Evolutionary conservation across 2,888 invertebrate genomes (phyloP).

Genomic region (Netelia fuscicornis): DNA sequence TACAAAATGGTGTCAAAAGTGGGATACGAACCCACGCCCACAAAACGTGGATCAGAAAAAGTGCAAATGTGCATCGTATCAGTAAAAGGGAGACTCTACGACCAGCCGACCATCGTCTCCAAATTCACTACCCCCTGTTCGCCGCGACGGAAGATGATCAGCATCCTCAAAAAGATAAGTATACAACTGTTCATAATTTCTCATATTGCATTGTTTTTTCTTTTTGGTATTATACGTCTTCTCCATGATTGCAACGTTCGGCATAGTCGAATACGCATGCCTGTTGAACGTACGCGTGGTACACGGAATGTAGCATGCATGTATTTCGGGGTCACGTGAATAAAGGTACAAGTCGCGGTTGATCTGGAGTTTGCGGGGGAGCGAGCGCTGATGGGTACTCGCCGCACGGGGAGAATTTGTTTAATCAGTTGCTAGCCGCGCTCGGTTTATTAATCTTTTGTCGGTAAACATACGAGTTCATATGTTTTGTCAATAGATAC

Average conservation of each 20-base stretch:
- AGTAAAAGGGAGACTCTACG: neutral
- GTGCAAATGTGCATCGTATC: constrained; percentile 19
- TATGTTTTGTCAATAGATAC: neutral
- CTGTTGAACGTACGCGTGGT: constrained; percentile 8
- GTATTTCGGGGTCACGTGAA: neutral
- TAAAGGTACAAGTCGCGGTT: neutral
- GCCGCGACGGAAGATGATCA: constrained; percentile 25
- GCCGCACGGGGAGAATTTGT: constrained; percentile 11
- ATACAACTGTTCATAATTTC: constrained; percentile 20
- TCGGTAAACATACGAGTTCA: neutral
- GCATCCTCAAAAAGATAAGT: constrained; percentile 23
- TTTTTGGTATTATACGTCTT: neutral
- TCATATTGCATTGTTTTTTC: neutral
- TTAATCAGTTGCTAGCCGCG: constrained; percentile 10
- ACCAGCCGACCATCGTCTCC: constrained; percentile 24
- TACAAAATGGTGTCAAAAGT: constrained; percentile 15
- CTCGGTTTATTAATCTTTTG: neutral
- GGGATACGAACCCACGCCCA: neutral
- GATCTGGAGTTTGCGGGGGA: neutral
- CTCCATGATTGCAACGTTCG: constrained; percentile 10
- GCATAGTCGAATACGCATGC: neutral
- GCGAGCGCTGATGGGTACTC: neutral
- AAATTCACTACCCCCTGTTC: constrained; percentile 28
- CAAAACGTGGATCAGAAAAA: neutral
- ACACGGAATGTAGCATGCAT: neutral